Evolutionary conservation across 2,797 vertebrate species (phyloP).

Genomic region (Eleutherodactylus coqui): DNA sequence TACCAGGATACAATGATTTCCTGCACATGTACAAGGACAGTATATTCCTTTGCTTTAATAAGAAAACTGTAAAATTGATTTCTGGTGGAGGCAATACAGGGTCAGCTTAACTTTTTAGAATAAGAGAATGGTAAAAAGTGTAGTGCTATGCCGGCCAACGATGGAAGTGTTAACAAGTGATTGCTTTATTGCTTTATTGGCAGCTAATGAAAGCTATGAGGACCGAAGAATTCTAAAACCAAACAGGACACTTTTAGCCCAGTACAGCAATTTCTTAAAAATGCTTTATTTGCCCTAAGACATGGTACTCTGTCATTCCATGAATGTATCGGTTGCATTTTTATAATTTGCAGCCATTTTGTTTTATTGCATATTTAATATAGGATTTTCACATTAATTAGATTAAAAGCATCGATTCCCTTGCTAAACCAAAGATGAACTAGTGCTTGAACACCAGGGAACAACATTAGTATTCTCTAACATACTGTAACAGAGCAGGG

Average conservation of each 20-base stretch:
- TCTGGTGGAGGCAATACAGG: neutral
- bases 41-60: conserved; percentile 5
- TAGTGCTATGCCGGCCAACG: neutral
- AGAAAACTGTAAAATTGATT: conserved; percentile 13
- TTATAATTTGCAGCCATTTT: neutral
- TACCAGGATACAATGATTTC: neutral
- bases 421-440: neutral
- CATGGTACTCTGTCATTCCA: neutral
- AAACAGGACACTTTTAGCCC: neutral
- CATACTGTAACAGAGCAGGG: neutral
- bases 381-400: neutral
- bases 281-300: neutral
- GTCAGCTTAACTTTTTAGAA: neutral
- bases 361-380: neutral
- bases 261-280: neutral
- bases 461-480: neutral
- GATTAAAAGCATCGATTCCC: neutral
- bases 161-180: neutral
- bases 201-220: conserved; percentile 6
- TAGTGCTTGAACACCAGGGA: neutral
- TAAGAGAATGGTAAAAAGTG: neutral
- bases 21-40: conserved; percentile 2
- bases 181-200: conserved; percentile 8
- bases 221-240: neutral
- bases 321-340: neutral